Evolutionary conservation across 2,113 vertebrate genomes (phyloP).

Genomic region (Thalassarche chlororhynchos): DNA sequence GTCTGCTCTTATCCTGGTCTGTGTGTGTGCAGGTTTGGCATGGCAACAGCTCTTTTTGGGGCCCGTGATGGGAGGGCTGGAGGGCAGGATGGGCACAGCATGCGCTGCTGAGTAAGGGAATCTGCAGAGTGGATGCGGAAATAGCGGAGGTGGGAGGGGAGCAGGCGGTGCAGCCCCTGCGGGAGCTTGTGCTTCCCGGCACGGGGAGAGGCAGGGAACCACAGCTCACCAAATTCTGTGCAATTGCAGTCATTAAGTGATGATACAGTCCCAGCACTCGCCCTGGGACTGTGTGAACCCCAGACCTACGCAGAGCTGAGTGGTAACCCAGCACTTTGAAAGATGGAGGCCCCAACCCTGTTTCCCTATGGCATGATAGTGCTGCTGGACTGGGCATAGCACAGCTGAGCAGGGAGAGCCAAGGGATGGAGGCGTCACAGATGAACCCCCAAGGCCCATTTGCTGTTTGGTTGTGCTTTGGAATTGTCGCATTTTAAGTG

Average conservation of each 20-base stretch:
- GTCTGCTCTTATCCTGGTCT: neutral
- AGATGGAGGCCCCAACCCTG: neutral
- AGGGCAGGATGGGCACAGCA: neutral
- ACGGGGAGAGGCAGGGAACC: neutral
- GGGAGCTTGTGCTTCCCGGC: neutral
- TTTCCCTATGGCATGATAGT: neutral
- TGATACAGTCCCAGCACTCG: neutral
- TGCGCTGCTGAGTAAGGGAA: neutral
- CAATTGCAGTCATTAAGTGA: neutral
- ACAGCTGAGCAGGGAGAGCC: neutral
- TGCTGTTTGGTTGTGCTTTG: neutral
- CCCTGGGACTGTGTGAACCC: neutral
- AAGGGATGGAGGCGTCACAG: neutral
- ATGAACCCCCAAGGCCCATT: neutral
- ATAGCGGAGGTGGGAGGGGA: neutral
- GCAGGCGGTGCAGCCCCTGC: neutral
- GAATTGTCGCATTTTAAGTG: constrained; percentile 18
- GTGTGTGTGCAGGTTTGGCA: neutral
- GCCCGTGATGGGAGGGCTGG: neutral
- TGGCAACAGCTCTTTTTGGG: neutral
- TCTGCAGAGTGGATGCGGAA: neutral
- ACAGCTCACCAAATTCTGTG: neutral
- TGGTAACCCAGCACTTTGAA: neutral
- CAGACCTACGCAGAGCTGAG: fast-evolving
- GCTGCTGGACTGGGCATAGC: neutral